phyloP scores from a whole-genome alignment of 1,140 invertebrate species.

The Cotesia typhae region DNA sequence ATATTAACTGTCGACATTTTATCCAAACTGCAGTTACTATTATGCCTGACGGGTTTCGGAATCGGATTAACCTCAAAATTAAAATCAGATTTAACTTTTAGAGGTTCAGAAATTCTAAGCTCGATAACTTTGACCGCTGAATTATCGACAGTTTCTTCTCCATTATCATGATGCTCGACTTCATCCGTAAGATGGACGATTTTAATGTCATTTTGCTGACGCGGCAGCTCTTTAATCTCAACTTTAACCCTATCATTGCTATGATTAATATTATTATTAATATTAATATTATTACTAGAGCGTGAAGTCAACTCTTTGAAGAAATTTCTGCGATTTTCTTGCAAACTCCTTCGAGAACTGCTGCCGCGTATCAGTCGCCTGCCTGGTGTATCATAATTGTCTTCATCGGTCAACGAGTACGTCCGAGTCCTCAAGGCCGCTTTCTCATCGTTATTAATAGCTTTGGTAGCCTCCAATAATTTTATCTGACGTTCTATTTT shows the following conservation, averaged over 20 bases:
- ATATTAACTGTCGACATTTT: not conserved
- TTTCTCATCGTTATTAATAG: slow-evolving; percentile 5
- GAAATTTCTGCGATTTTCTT: slow-evolving; percentile 54
- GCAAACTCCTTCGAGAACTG: slow-evolving; percentile 43
- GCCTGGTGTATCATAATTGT: not conserved
- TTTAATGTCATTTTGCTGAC: slow-evolving; percentile 54
- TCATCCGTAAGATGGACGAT: slow-evolving; percentile 52
- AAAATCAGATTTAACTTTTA: slow-evolving; percentile 48
- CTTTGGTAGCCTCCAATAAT: slow-evolving; percentile 48
- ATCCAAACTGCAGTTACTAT: slow-evolving; percentile 13
- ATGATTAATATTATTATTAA: slow-evolving; percentile 6
- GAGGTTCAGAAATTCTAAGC: slow-evolving; percentile 59
- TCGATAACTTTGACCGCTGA: slow-evolving; percentile 57
- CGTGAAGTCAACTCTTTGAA: slow-evolving; percentile 50
- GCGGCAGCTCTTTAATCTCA: slow-evolving; percentile 54
- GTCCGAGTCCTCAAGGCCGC: slow-evolving; percentile 25
- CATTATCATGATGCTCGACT: slow-evolving; percentile 19
- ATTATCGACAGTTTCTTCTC: not conserved
- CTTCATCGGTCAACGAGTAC: slow-evolving; percentile 7
- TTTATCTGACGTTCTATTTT: slow-evolving; percentile 61
- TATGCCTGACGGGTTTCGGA: slow-evolving; percentile 53
- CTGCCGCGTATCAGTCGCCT: slow-evolving; percentile 11
- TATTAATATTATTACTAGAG: slow-evolving; percentile 3
- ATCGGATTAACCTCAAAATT: slow-evolving; percentile 49
- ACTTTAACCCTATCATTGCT: slow-evolving; percentile 50